Evolutionary conservation across 2,888 invertebrate genomes (phyloP).

Genomic region (Drosophila paracracens): DNA sequence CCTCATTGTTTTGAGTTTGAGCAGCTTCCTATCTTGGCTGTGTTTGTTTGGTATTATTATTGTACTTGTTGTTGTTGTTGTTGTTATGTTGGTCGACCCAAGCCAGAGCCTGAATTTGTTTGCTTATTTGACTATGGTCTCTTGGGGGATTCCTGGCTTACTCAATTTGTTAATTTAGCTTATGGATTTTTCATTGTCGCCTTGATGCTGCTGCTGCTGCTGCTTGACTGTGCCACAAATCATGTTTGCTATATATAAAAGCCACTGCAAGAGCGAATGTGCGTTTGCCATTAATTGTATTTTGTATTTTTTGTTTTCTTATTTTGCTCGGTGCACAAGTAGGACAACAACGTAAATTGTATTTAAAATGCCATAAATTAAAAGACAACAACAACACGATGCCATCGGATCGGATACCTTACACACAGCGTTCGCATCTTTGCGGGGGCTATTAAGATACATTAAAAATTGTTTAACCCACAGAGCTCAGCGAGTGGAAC

Average conservation of each 20-base stretch:
- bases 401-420: neutral
- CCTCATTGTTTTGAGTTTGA: slow-evolving; percentile 45
- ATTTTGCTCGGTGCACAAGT: neutral
- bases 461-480: slow-evolving; percentile 65
- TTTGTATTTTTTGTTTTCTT: slow-evolving; percentile 2
- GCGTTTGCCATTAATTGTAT: neutral
- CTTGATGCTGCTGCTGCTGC: slow-evolving; percentile 3
- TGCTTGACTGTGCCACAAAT: slow-evolving; percentile 49
- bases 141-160: slow-evolving; percentile 38
- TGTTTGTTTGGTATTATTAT: slow-evolving; percentile 34
- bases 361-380: slow-evolving; percentile 77
- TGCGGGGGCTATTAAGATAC: slow-evolving; percentile 64
- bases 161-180: slow-evolving; percentile 73
- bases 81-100: slow-evolving; percentile 32
- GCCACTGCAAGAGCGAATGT: neutral
- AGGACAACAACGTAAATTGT: slow-evolving; percentile 61
- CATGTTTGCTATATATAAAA: slow-evolving; percentile 41
- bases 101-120: slow-evolving; percentile 36
- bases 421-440: slow-evolving; percentile 20
- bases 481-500: slow-evolving; percentile 10
- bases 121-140: slow-evolving; percentile 50
- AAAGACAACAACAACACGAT: slow-evolving; percentile 53
- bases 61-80: slow-evolving; percentile 7
- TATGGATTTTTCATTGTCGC: slow-evolving; percentile 58
- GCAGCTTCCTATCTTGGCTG: slow-evolving; percentile 47